Conservation (phyloP, 2,113 vertebrate species). For the Sigmodon hispidus region DNA sequence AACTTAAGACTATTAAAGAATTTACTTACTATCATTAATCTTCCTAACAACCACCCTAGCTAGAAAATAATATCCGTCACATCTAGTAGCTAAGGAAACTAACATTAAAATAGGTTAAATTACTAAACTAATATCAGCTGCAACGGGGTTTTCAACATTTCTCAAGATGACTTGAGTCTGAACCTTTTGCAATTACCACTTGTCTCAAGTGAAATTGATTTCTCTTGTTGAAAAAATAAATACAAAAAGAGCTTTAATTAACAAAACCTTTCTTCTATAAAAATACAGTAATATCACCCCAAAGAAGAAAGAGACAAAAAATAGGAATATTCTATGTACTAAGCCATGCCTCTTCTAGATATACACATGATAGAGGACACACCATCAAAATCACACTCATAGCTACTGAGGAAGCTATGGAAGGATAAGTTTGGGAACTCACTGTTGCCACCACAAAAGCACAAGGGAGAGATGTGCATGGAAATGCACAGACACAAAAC, state of each 20-base stretch:
- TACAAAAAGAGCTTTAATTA: not conserved
- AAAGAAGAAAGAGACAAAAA: not conserved
- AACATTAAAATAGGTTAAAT: not conserved
- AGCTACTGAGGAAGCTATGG: not conserved
- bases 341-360: not conserved
- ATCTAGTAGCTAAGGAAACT: not conserved
- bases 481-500: not conserved
- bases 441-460: not conserved
- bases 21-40: not conserved
- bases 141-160: not conserved
- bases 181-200: not conserved
- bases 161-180: not conserved
- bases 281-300: not conserved
- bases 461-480: not conserved
- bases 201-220: not conserved
- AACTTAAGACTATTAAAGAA: not conserved
- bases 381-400: not conserved
- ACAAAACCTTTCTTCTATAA: not conserved
- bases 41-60: not conserved
- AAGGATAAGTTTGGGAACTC: not conserved
- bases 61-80: not conserved
- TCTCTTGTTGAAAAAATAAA: conserved; percentile 3
- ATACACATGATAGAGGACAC: not conserved
- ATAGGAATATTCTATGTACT: not conserved
- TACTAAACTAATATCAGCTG: not conserved